Evolutionary conservation across 2,888 invertebrate genomes (phyloP), one percentile per base, ranked within the genome.

Genomic region (Oeneis ivallda): DNA sequence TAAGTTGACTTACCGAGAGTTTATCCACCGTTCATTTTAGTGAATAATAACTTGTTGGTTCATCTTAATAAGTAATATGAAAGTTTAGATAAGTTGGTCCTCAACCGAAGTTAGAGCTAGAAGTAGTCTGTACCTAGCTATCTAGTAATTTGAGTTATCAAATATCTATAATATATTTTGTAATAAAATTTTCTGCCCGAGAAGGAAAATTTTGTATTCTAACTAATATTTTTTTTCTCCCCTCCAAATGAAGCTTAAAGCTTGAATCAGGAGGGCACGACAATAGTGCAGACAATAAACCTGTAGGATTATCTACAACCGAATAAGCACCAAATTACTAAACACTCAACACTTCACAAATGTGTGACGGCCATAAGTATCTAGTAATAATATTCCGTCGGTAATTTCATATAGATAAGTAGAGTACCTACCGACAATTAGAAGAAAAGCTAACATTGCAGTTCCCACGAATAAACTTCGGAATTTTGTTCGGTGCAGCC

Each of bases 371-470:
- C n/a, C n/a, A 45, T 45, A 7, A 45, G 15, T 7, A 45, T n/a
- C n/a, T n/a, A n/a, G n/a, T n/a, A 52, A 32, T 32, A 52, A 49
- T 41, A 34, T 41, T 47, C 17, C 37, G 41, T 32, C 32, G 41
- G 39, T 63, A 63, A 66, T 66, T 66, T 59, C 47, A 59, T 62
- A 59, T 47, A n/a, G n/a, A n/a, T n/a, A 47, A 58, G 62, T 43
- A 62, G 26, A 39, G 39, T 53, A 47, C 58, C 50, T 52, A 62
- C 58, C 50, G 41, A 62, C 56, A 67, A 65, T 62, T 65, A 68
- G 59, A 50, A 63, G 56, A 68, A 54, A 63, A 19, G 54, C 60
- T 57, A 45, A 45, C 68, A 50, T 45, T 65, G 34, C 65, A 59
- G 49, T 62, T 68, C 50, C 32, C 53, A 50, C 60, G 60, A 49